phyloP scores from a whole-genome alignment of 2,888 invertebrate species.

The Anodontia alba region DNA sequence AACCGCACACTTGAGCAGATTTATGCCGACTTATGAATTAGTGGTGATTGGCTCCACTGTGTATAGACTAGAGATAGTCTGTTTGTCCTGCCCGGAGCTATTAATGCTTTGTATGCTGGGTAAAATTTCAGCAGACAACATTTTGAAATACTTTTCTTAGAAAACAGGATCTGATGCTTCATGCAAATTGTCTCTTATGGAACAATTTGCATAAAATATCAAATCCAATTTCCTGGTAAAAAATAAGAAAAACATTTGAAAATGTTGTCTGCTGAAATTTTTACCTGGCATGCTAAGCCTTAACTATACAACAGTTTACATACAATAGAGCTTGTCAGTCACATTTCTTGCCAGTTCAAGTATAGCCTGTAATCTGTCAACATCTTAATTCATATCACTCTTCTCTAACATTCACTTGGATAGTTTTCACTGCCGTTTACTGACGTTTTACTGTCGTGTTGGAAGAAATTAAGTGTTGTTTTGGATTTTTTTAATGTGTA shows the following conservation, averaged over 20 bases:
- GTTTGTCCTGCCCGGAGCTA: conserved; percentile 13
- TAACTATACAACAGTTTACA: not conserved
- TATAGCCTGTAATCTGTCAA: conserved; percentile 9
- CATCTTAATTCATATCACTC: conserved; percentile 15
- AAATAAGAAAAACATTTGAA: too few relatives aligned
- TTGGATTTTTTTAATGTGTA: not conserved
- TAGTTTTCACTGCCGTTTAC: not conserved
- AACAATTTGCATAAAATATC: too few relatives aligned
- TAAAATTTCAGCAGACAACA: too few relatives aligned
- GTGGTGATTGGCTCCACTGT: conserved; percentile 13
- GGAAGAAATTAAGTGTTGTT: too few relatives aligned
- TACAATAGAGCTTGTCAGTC: conserved; percentile 1
- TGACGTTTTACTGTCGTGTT: too few relatives aligned
- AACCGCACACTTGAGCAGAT: conserved; percentile 14
- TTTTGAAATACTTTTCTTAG: too few relatives aligned
- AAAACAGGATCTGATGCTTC: too few relatives aligned
- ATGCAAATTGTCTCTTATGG: too few relatives aligned
- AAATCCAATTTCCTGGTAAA: too few relatives aligned
- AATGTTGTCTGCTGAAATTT: too few relatives aligned
- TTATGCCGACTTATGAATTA: conserved; percentile 20
- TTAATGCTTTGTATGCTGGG: too few relatives aligned
- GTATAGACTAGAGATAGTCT: conserved; percentile 9
- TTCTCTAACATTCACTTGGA: conserved; percentile 6
- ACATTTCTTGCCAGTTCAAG: not conserved
- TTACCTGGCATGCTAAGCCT: too few relatives aligned